A percentile compares a stretch with the other conserved stretches of the same genome.
Evolutionary conservation across 2,888 invertebrate genomes (phyloP).

Genomic region (Pterobdella sp.): DNA sequence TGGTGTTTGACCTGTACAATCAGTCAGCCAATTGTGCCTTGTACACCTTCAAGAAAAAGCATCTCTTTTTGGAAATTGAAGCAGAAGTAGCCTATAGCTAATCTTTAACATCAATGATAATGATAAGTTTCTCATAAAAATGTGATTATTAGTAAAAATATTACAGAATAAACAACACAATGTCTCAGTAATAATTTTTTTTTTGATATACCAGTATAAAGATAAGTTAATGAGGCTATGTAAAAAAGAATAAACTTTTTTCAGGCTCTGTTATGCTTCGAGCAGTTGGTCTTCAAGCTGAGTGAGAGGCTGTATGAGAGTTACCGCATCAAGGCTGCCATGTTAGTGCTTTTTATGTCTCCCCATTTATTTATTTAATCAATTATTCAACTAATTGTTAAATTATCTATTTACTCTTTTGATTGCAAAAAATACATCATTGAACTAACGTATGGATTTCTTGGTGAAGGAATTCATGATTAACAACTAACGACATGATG

Average conservation of each 20-base stretch:
- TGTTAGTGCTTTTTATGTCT: constrained; percentile 52
- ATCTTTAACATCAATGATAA: too few species aligned
- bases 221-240: too few species aligned
- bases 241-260: not conserved
- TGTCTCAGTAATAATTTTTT: too few species aligned
- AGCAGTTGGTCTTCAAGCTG: constrained; percentile 93
- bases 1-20: constrained; percentile 89
- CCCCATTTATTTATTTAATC: not conserved
- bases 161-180: too few species aligned
- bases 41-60: constrained; percentile 81
- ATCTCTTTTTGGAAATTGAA: constrained; percentile 94
- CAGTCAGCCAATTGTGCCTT: constrained; percentile 91
- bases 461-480: not conserved
- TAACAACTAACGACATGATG: too few species aligned
- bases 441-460: not conserved
- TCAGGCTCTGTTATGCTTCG: constrained; percentile 85
- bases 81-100: constrained; percentile 68
- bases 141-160: too few species aligned
- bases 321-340: constrained; percentile 86
- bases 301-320: constrained; percentile 93
- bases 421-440: too few species aligned
- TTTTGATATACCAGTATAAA: too few species aligned
- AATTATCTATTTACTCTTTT: not conserved
- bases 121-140: too few species aligned
- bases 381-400: not conserved